These are phyloP conservation scores for Physocephala rufipes DNA, from an alignment of 2,888 invertebrate genomes.

Conservation along the genomic window DNA sequence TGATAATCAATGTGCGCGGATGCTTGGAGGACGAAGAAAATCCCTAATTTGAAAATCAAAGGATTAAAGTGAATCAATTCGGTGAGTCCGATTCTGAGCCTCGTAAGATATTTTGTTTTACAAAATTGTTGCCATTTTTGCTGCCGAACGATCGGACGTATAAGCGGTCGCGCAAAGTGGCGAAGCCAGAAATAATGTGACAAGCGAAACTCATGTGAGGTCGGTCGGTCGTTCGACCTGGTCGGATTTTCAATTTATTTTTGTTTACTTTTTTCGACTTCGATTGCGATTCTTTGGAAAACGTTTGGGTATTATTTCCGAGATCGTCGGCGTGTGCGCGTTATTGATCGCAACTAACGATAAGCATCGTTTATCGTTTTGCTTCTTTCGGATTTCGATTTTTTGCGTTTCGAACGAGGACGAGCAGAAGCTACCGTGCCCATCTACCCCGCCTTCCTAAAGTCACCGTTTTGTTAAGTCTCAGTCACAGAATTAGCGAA, in stretches of 20 bases:
- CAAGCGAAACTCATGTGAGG: slow-evolving; percentile 31
- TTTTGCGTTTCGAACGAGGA: neutral
- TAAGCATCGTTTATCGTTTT: neutral
- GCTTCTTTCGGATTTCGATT: neutral
- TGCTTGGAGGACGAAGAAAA: slow-evolving; percentile 12
- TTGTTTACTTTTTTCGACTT: too few relatives aligned
- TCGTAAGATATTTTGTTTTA: slow-evolving; percentile 29
- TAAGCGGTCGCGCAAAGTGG: too few relatives aligned
- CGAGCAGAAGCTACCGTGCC: slow-evolving; percentile 14
- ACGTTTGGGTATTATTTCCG: neutral
- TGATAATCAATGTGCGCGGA: too few relatives aligned
- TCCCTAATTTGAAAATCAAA: slow-evolving; percentile 31
- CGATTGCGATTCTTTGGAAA: neutral
- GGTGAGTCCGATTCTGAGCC: neutral
- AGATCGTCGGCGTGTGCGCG: slow-evolving; percentile 16
- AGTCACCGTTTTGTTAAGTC: slow-evolving; percentile 18
- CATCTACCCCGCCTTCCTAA: slow-evolving; percentile 16
- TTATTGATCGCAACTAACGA: neutral
- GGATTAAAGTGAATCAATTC: slow-evolving; percentile 33
- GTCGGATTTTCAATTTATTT: neutral
- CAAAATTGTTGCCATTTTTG: slow-evolving; percentile 33
- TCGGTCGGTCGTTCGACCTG: neutral
- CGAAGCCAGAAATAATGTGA: too few relatives aligned
- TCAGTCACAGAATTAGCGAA: slow-evolving; percentile 6
- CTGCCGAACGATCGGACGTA: neutral